phyloP scores from a whole-genome alignment of 2,797 vertebrate genomes.

The Tamandua tetradactyla region DNA sequence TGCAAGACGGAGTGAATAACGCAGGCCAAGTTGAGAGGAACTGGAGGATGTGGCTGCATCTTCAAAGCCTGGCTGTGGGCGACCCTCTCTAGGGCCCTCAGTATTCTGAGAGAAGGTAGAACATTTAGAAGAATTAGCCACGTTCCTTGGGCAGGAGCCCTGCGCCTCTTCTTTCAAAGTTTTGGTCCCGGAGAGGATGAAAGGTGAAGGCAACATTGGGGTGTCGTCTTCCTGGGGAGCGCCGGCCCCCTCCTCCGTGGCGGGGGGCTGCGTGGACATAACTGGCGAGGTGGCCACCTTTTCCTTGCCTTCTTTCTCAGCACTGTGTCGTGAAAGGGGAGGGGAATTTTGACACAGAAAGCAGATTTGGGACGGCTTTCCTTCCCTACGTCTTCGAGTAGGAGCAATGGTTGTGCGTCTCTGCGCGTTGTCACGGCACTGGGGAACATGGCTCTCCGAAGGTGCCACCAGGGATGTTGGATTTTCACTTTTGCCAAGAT shows the following conservation, averaged over 20 bases:
- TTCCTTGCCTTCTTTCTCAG: too few relatives aligned
- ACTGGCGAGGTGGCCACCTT: neutral
- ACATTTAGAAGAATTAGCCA: neutral
- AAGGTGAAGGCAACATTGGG: neutral
- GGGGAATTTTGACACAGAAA: neutral
- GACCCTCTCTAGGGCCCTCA: neutral
- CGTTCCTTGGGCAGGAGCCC: too few relatives aligned
- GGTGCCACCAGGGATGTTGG: accelerated
- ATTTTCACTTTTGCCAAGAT: neutral
- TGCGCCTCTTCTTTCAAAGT: neutral
- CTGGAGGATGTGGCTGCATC: accelerated
- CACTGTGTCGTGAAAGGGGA: accelerated
- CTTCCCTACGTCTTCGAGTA: neutral
- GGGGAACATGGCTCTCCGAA: neutral
- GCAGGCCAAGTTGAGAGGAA: accelerated
- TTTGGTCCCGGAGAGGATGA: neutral
- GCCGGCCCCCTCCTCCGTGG: accelerated
- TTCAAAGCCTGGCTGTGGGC: neutral
- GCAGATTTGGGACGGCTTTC: neutral
- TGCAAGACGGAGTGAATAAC: neutral
- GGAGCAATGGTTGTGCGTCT: neutral
- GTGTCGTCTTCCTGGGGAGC: neutral
- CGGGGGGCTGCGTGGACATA: neutral
- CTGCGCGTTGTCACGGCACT: accelerated
- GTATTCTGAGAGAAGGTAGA: neutral